phyloP scores from a whole-genome alignment of 2,888 invertebrate genomes.

The Ornithoptera priamus region DNA sequence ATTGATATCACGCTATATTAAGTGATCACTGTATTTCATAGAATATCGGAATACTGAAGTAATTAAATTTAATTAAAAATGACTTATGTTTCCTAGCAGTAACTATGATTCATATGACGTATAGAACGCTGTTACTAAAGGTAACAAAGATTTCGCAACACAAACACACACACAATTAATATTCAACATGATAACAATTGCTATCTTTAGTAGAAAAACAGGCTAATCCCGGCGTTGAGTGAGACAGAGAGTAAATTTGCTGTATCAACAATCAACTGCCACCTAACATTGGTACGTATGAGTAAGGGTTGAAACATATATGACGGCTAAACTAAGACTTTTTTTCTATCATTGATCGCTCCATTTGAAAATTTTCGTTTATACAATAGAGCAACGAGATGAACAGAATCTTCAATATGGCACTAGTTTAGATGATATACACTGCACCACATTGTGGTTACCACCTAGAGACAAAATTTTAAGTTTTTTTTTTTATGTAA shows the following conservation, averaged over 20 bases:
- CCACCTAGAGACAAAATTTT: too few relatives aligned
- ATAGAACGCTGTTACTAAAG: conserved; percentile 30
- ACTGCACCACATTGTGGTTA: too few relatives aligned
- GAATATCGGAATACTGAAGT: not conserved
- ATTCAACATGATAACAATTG: conserved; percentile 63
- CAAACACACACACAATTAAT: conserved; percentile 58
- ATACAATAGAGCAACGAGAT: too few relatives aligned
- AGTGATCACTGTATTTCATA: too few relatives aligned
- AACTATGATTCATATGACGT: conserved; percentile 31
- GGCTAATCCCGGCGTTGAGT: conserved; percentile 67
- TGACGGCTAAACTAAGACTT: conserved; percentile 19
- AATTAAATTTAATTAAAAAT: not conserved
- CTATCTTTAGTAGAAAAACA: conserved; percentile 73
- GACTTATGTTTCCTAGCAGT: conserved; percentile 2
- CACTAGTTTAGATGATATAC: too few relatives aligned
- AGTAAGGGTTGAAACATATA: conserved; percentile 46
- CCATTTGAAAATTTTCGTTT: not conserved
- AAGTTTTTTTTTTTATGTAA: too few relatives aligned
- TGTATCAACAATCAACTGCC: conserved; percentile 69
- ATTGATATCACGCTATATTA: too few relatives aligned
- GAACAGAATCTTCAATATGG: too few relatives aligned
- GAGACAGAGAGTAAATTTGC: conserved; percentile 75
- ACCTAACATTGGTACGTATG: conserved; percentile 65
- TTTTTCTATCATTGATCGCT: not conserved
- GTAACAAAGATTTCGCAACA: conserved; percentile 47